A percentile compares a stretch with the other conserved stretches of the same genome.
Conservation (phyloP, 2,797 vertebrate genomes). For the Falco berigora region DNA sequence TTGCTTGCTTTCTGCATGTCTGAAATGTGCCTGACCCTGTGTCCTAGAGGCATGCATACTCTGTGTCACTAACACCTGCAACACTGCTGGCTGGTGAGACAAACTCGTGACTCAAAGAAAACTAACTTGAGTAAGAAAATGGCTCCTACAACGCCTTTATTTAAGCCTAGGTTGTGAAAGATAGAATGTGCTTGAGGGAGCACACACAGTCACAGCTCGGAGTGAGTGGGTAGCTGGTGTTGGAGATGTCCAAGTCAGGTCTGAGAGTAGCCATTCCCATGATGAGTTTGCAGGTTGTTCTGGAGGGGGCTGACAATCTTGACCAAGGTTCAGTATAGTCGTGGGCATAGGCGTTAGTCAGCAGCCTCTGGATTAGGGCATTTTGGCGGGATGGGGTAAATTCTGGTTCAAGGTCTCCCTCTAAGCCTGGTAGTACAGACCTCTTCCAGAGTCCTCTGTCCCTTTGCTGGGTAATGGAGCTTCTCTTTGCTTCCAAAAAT, state of each 20-base stretch:
- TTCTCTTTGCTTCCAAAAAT: neutral
- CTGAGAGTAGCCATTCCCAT: neutral
- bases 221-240: neutral
- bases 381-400: neutral
- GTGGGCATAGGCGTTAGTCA: neutral
- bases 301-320: neutral
- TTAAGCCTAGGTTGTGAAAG: neutral
- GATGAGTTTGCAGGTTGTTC: neutral
- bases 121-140: neutral
- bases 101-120: neutral
- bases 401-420: neutral
- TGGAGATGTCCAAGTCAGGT: neutral
- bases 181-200: neutral
- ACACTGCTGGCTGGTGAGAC: neutral
- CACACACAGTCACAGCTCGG: rapidly evolving
- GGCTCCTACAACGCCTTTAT: neutral
- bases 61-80: neutral
- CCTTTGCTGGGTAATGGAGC: neutral
- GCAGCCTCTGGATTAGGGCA: neutral
- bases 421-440: neutral
- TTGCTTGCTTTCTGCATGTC: neutral
- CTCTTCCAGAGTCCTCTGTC: neutral
- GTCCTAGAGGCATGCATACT: neutral
- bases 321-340: rapidly evolving
- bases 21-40: neutral